Evolutionary conservation across 2,797 vertebrate genomes (phyloP), one percentile per base, ranked within the genome.

Genomic region (Chrysocyon brachyurus): DNA sequence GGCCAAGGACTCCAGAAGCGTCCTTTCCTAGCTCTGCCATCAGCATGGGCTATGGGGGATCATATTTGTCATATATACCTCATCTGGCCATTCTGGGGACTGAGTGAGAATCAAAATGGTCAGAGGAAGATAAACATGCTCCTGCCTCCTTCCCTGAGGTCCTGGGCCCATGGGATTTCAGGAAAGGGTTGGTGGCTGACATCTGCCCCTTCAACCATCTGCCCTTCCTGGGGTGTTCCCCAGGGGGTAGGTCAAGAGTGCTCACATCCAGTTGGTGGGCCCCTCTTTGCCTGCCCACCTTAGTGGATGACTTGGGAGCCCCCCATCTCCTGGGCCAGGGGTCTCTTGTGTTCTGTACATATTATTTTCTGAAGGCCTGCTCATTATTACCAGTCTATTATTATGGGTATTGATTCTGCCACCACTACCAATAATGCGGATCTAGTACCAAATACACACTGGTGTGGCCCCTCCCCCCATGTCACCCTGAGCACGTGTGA

Each of bases 291-390:
- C 52, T 68, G 61, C 31, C 64, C 82, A n/a, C 22, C 73, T 81
- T 21, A 68, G 87, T 17, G 6, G 36, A 64, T 46, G 75, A 75
- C 24, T 87, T 36, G 21, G 54, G 78, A 57, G 86, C 36, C 59
- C 78, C 82, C 40, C 82, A 68, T 24, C 49, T 79, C 90, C 22
- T 31, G 24, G 63, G 70, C 33, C 72, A 59, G 61, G 26, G 93
- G 70, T 87, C 96, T 97, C 12, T 77, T 24, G 15, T 15, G 12
- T 68, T 92, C 86, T 66, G 46, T 95, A 97, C 94, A 95, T 97
- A 97, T 98, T 73, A 98, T 98, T 98, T 97, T 68, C 93, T 92
- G 59, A 52, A 77, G 68, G 86, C 81, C 92, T 96, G 92, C 90
- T 97, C 70, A 93, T 98, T 96, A 97, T 72, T 90, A 94, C 75